phyloP scores from a whole-genome alignment of 2,113 vertebrate genomes.

The Antechinus stuartii region DNA sequence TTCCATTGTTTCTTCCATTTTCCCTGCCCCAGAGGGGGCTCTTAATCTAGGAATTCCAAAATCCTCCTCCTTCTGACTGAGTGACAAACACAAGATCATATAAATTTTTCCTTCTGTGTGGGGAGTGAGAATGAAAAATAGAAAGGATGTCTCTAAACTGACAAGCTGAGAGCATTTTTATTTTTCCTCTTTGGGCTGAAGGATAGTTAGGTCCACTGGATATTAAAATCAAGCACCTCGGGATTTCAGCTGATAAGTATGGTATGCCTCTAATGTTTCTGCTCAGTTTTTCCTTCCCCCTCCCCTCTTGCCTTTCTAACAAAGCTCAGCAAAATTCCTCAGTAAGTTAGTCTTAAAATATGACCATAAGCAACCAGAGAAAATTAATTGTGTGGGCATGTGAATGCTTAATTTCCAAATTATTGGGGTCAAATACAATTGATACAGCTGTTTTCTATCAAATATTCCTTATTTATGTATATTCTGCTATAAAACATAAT shows the following conservation, averaged over 20 bases:
- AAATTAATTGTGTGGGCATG: neutral
- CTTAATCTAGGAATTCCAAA: neutral
- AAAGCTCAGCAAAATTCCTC: neutral
- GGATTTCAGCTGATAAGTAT: neutral
- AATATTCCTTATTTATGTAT: rapidly evolving
- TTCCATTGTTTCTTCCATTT: too few relatives aligned
- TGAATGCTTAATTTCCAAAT: neutral
- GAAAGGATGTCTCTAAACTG: neutral
- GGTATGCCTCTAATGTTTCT: neutral
- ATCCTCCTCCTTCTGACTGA: neutral
- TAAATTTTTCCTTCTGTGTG: neutral
- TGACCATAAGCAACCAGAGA: neutral
- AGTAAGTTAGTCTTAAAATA: neutral
- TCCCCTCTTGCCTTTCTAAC: neutral
- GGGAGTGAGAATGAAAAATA: neutral
- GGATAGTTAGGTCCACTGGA: neutral
- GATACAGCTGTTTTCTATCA: neutral
- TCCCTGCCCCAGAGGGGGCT: neutral
- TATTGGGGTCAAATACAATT: rapidly evolving
- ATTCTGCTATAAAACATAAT: rapidly evolving
- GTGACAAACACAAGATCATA: neutral
- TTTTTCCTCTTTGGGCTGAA: neutral
- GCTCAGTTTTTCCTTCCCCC: neutral
- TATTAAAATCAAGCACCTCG: neutral
- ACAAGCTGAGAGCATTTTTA: too few relatives aligned